Base-by-base conservation (phyloP, 2,888 invertebrate genomes). In the Dascillus cervinus region DNA sequence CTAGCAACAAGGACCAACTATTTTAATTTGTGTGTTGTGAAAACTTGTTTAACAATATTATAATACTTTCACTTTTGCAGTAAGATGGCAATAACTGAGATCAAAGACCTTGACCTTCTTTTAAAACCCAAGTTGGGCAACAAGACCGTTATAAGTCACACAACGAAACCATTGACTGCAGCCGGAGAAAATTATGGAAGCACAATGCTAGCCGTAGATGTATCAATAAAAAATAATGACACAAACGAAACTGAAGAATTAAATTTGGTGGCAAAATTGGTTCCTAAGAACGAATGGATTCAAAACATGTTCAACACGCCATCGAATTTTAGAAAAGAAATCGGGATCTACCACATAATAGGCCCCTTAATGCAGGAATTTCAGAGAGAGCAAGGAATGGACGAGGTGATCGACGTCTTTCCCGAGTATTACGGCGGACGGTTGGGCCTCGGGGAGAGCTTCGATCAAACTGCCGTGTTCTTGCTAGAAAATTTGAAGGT, bases 171-270 rank as follows among this genome's bases (percentile, higher is more conserved):
- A 37, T 50, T 70, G 9, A 67, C 67, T 19, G 66, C 67, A 10
- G 63, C 67, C 0, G 75, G 75, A 2, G 75, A 75, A 42, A 75
- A 75, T 49, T 75, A 73, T 48, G 74, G 73, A 1, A 74, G 75
- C 42, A 52, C 68, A 0, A 72, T 75, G 53, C 43, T 73, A 1
- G 56, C 60, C 1, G 43, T 58, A 3, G 43, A 47, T 13, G 15
- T 65, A 0, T 56, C 50, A 32, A 33, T 66, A 8, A 26, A 41
- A 29, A 49, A 53, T 21, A 40, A 26, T 6, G 24, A 40, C 11
- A 22, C 17, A 5, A 26, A 33, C 11, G 35, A 46, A 10, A 29
- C 32, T 19, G 56, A 65, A 32, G 53, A 60, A 3, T 31, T 71
- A 12, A 45, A 66, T 4, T 34, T 72, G 1, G 65, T 73, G 2